Base-by-base conservation (phyloP, 2,888 invertebrate genomes). In the Polietes domitor region DNA sequence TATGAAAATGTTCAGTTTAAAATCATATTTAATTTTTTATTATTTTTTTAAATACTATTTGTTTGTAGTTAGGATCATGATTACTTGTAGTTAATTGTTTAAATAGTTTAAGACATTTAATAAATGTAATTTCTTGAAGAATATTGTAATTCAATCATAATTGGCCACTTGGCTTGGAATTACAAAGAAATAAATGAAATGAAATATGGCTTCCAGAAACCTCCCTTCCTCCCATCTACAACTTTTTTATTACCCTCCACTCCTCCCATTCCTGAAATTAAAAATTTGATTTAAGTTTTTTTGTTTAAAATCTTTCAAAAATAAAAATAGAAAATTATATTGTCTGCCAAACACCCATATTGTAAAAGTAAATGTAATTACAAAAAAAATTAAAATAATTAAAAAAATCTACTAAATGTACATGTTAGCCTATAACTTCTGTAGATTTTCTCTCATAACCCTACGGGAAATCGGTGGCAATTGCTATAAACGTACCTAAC, bases 341-440 rank as follows among this genome's bases (percentile, higher is more conserved):
- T 37, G 15, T 63, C 41, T 61, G 47, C 32, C 15, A 53, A 65
- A 76, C 65, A 21, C 70, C n/a, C n/a, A n/a, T n/a, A n/a, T 73
- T 70, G 77, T 84, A 70, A 84, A 84, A 76, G 72, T 84, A 76
- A 68, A 78, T 84, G 81, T 84, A 81, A 81, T 84, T n/a, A 75
- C 28, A 17, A 28, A 78, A 5, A 19, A 32, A 58, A 58, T 19
- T 41, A 17, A 28, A 71, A n/a, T 65, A 72, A 26, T 43, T 55
- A 41, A 28, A 70, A 63, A 72, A 75, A 74, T 63, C 15, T 75
- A 17, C 47, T 50, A 19, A 24, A 55, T 78, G 43, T 74, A 77
- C 75, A 58, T 78, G 73, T 19, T 12, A 68, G 47, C 6, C 6
- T 43, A 58, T 50, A 21, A 53, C 80, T 61, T 71, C 15, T 76